Percentiles rank a stretch among this genome's conserved stretches.
phyloP scores from a whole-genome alignment of 1,140 invertebrate species.

The Orchesella cincta region DNA sequence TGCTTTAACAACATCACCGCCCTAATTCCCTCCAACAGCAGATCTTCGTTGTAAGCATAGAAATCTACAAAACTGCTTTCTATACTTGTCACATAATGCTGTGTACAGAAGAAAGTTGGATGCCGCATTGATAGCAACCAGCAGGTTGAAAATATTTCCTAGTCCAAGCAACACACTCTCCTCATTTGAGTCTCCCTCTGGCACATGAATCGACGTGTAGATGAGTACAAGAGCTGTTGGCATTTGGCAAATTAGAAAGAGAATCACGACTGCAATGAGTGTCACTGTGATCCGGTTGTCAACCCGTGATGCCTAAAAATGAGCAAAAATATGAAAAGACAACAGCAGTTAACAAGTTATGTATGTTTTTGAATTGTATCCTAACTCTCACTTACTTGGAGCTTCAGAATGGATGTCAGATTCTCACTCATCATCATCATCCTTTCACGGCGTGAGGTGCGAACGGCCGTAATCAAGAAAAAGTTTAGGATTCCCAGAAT shows the following conservation, averaged over 20 bases:
- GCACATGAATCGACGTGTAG: slow-evolving; percentile 58
- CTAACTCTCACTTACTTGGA: too few species aligned
- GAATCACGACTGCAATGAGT: slow-evolving; percentile 70
- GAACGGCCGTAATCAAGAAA: slow-evolving; percentile 68
- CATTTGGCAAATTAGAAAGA: slow-evolving; percentile 72
- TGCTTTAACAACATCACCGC: too few species aligned
- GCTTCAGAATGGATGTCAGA: too few species aligned
- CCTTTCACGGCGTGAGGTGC: slow-evolving; percentile 57
- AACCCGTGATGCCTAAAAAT: too few species aligned
- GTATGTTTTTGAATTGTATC: too few species aligned
- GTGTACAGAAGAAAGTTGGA: slow-evolving; percentile 62
- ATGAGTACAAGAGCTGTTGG: slow-evolving; percentile 65
- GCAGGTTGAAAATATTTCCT: slow-evolving; percentile 72
- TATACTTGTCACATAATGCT: slow-evolving; percentile 69
- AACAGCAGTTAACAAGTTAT: too few species aligned
- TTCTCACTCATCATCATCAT: too few species aligned
- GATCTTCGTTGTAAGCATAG: too few species aligned
- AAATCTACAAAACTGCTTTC: too few species aligned
- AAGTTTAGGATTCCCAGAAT: slow-evolving; percentile 70
- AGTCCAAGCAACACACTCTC: slow-evolving; percentile 60
- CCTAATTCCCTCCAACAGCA: too few species aligned
- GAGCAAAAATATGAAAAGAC: too few species aligned
- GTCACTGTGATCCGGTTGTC: slow-evolving; percentile 73
- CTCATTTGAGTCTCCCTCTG: slow-evolving; percentile 55
- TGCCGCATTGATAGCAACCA: slow-evolving; percentile 70